phyloP scores from a whole-genome alignment of 2,113 vertebrate genomes.

The Turdus rufiventris region DNA sequence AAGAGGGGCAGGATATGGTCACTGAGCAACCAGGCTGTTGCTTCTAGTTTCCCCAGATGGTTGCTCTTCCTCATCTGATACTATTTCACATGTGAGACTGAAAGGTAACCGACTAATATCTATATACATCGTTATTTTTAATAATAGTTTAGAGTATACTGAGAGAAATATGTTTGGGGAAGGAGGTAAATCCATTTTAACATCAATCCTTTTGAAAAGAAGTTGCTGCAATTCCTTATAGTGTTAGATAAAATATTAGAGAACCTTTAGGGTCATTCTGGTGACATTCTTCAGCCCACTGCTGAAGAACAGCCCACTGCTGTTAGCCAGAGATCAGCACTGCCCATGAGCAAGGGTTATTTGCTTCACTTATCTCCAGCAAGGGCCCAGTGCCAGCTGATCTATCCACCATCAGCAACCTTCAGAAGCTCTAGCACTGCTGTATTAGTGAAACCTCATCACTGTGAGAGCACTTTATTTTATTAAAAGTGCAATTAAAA shows the following conservation, averaged over 20 bases:
- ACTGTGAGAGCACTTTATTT: conserved; percentile 51
- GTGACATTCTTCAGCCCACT: neutral
- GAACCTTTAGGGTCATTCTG: neutral
- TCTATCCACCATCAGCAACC: neutral
- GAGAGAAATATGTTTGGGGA: neutral
- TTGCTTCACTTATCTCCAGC: neutral
- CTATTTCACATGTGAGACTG: neutral
- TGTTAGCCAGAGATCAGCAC: neutral
- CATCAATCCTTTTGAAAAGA: neutral
- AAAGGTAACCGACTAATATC: neutral
- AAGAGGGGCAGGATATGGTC: neutral
- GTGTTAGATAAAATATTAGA: neutral
- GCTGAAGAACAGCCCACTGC: neutral
- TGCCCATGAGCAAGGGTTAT: neutral
- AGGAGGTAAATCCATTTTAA: neutral
- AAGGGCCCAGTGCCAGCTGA: neutral
- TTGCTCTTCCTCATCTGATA: neutral
- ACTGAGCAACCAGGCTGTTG: neutral
- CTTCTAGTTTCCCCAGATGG: neutral
- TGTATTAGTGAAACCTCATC: conserved; percentile 61
- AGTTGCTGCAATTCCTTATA: neutral
- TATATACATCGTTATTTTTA: neutral
- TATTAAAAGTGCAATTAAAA: conserved; percentile 74
- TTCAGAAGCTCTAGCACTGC: neutral
- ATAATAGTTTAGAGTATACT: neutral